Conservation (phyloP, 2,113 vertebrate species). For the Anhinga anhinga region DNA sequence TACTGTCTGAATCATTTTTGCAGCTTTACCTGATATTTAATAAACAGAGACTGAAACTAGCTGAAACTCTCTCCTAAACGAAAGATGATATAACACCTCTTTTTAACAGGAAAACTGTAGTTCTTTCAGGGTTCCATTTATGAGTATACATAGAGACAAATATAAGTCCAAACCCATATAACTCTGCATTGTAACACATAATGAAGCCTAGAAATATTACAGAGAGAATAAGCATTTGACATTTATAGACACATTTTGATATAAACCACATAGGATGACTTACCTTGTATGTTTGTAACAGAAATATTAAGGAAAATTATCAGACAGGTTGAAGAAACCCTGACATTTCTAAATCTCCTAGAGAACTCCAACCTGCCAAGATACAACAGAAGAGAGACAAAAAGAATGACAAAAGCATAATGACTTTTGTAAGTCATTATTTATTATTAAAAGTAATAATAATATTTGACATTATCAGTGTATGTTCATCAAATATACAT, state of each 20-base stretch:
- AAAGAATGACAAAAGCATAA: not conserved
- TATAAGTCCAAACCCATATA: not conserved
- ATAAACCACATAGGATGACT: not conserved
- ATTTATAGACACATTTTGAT: not conserved
- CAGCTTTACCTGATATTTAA: not conserved
- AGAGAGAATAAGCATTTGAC: not conserved
- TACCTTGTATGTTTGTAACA: not conserved
- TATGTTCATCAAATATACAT: not conserved
- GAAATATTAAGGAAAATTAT: not conserved
- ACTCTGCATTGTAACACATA: not conserved
- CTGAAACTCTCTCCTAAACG: not conserved
- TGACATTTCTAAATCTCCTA: not conserved
- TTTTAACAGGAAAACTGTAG: not conserved
- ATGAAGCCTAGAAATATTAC: not conserved
- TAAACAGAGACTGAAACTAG: not conserved
- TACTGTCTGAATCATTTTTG: not conserved
- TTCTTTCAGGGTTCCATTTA: not conserved
- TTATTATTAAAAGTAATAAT: not conserved
- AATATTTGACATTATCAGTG: not conserved
- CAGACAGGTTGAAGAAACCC: not conserved
- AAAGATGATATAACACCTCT: not conserved
- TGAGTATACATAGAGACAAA: not conserved
- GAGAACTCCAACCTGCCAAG: not conserved
- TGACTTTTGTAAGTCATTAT: not conserved
- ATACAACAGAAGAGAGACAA: not conserved